Percentiles rank a stretch among this genome's conserved stretches.
Conservation (phyloP, 2,797 vertebrate genomes). For the Crax fasciolata region DNA sequence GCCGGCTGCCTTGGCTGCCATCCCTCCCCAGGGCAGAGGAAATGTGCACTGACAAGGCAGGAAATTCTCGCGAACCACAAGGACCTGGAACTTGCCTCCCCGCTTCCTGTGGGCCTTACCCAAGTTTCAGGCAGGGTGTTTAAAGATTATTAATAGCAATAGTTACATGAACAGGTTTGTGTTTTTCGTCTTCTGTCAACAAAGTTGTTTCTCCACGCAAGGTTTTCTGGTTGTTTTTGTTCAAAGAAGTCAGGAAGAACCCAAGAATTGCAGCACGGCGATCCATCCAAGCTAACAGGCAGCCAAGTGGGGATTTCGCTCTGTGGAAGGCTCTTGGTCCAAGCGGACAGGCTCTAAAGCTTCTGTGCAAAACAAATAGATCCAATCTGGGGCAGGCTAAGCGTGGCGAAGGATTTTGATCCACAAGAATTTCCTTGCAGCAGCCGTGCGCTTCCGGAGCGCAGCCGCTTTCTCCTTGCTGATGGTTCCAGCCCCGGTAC, state of each 20-base stretch:
- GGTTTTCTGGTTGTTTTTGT: background rate
- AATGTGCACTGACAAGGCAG: background rate
- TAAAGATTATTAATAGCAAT: constrained; percentile 37
- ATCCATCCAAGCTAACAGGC: background rate
- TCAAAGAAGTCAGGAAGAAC: accelerated
- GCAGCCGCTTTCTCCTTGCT: background rate
- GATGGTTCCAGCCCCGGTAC: background rate
- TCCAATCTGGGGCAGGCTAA: background rate
- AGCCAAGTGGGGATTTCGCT: background rate
- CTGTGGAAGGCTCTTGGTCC: background rate
- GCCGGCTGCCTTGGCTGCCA: background rate
- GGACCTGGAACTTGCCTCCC: background rate
- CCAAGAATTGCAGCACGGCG: background rate
- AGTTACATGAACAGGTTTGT: background rate
- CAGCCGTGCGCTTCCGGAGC: background rate
- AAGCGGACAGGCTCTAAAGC: background rate
- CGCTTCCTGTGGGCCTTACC: constrained; percentile 26
- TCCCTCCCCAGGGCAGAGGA: background rate
- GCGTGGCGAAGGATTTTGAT: background rate
- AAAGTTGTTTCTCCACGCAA: background rate
- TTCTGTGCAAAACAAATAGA: background rate
- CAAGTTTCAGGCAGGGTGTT: background rate
- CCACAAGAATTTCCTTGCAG: background rate
- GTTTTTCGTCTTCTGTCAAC: background rate
- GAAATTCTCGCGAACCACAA: constrained; percentile 42